Evolutionary conservation across 2,888 invertebrate genomes (phyloP).

Genomic region (Calliphora vomitoria): DNA sequence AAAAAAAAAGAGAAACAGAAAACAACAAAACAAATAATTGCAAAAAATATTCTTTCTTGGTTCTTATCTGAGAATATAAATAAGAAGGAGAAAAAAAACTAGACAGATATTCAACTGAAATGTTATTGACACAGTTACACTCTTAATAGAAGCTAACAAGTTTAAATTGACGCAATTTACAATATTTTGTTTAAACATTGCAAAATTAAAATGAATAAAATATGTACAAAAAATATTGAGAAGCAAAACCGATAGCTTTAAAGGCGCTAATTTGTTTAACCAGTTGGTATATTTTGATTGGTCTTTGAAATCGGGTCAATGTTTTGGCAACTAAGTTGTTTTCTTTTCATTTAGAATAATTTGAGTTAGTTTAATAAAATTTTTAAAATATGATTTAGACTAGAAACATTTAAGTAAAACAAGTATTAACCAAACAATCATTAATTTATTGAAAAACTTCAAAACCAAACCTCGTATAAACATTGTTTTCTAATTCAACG

Average conservation of each 20-base stretch:
- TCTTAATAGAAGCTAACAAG: constrained; percentile 67
- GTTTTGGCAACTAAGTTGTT: background rate
- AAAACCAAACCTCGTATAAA: background rate
- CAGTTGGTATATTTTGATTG: background rate
- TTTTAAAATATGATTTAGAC: too few relatives aligned
- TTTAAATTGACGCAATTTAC: constrained; percentile 68
- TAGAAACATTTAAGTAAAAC: too few relatives aligned
- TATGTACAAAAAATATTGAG: background rate
- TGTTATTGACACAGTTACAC: constrained; percentile 73
- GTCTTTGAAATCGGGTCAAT: background rate
- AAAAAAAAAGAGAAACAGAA: background rate
- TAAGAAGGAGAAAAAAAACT: background rate
- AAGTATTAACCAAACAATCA: background rate
- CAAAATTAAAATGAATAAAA: constrained; percentile 2
- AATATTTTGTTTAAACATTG: constrained; percentile 2
- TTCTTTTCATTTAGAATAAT: background rate
- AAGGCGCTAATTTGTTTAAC: background rate
- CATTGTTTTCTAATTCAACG: constrained; percentile 1
- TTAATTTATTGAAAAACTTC: background rate
- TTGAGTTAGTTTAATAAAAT: too few relatives aligned
- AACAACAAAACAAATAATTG: background rate
- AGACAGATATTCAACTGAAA: constrained; percentile 45
- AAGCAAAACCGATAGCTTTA: background rate
- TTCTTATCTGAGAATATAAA: constrained; percentile 47
- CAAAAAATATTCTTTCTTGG: constrained; percentile 12